phyloP scores from a whole-genome alignment of 2,888 invertebrate species.

The Dicranocentrus wangi region DNA sequence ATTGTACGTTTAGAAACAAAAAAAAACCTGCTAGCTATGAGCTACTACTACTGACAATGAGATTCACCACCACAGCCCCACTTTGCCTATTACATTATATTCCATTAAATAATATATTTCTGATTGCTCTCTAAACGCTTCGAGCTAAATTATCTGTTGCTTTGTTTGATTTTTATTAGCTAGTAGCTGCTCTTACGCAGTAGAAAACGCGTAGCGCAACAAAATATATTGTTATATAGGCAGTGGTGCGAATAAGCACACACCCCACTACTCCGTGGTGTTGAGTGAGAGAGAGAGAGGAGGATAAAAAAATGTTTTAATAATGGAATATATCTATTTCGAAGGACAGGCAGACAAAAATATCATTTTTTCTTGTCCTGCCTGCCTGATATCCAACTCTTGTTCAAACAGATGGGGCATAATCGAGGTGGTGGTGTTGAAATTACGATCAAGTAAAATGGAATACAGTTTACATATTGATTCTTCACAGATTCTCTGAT shows the following conservation, averaged over 20 bases:
- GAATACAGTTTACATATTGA: too few relatives aligned
- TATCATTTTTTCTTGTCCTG: too few relatives aligned
- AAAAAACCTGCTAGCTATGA: not conserved
- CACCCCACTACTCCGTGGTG: too few relatives aligned
- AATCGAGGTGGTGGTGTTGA: too few relatives aligned
- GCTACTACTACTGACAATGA: too few relatives aligned
- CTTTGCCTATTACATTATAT: not conserved
- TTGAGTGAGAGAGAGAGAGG: too few relatives aligned
- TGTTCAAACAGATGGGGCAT: too few relatives aligned
- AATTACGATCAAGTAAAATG: not conserved
- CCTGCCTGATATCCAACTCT: too few relatives aligned
- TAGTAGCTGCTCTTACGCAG: too few relatives aligned
- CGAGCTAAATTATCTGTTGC: slow-evolving; percentile 9
- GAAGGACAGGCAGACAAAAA: not conserved
- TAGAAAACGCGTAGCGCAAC: not conserved
- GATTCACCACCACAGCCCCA: too few relatives aligned
- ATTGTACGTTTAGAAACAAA: not conserved
- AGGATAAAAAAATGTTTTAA: too few relatives aligned
- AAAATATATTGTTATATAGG: not conserved
- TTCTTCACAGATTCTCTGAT: too few relatives aligned
- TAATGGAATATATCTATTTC: not conserved
- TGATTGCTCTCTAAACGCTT: slow-evolving; percentile 17
- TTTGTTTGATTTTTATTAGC: slow-evolving; percentile 17
- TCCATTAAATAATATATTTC: slow-evolving; percentile 9
- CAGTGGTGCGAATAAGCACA: not conserved